Evolutionary conservation across 2,888 invertebrate genomes (phyloP), one percentile per base, ranked within the genome.

Genomic region (Octodonta nipae): DNA sequence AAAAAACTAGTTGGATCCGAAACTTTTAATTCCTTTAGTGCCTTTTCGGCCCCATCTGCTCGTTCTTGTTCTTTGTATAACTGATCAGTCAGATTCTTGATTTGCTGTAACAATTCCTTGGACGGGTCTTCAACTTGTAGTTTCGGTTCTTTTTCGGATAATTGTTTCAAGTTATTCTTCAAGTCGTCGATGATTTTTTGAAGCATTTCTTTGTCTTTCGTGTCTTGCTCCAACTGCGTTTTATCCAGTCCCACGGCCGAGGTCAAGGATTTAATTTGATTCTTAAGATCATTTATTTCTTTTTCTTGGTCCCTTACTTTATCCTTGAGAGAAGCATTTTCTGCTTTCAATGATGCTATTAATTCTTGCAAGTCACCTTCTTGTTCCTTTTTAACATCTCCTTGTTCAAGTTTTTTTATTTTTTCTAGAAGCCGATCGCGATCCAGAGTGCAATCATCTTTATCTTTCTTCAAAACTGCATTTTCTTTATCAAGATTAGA

Each of bases 151-250:
- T 36, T 33, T 8, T 34, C 34, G 30, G 28, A 28, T 13, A 46
- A 14, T 15, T 33, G 35, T 24, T 38, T 47, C 15, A 51, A 26
- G 33, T 51, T 50, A 31, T 46, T 44, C 44, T 56, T 51, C 5
- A 55, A 41, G 32, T 56, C 48, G 24, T 46, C 45, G 13, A 54
- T 44, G 22, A 47, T 43, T n/a, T 46, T 39, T 31, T 50, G 44
- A 22, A 57, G 35, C 10, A 46, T 45, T 25, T 50, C 47, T 32
- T 47, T 54, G 29, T 57, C 56, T 34, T 44, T 48, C 14, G 39
- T 35, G 7, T 48, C 49, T 32, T 44, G 46, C 11, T 50, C 47
- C 8, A 45, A 15, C 25, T 42, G 38, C 13, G 30, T 35, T n/a
- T n/a, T n/a, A n/a, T n/a, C n/a, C n/a, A n/a, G n/a, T n/a, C n/a